A percentile compares a stretch with the other conserved stretches of the same genome.
These are phyloP conservation scores for Engystomops pustulosus DNA, from an alignment of 2,113 vertebrate species.

Conservation along the genomic window DNA sequence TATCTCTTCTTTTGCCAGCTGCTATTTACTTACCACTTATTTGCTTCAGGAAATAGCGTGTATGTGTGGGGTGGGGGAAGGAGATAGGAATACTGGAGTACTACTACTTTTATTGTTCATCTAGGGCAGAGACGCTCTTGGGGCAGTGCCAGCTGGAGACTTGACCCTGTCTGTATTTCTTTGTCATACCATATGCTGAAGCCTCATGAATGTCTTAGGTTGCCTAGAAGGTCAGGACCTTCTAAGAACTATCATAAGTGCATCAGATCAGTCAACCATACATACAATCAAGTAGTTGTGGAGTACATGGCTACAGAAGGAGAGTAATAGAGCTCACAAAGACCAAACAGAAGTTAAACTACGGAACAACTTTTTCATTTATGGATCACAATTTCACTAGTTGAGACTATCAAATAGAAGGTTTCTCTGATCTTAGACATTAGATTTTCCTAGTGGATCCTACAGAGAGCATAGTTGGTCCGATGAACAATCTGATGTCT, in stretches of 20 bases:
- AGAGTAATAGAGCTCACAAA: neutral
- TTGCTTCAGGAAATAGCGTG: neutral
- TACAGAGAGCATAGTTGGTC: neutral
- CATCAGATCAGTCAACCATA: neutral
- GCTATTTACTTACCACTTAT: constrained; percentile 5
- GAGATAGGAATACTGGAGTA: neutral
- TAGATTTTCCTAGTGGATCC: too few species aligned
- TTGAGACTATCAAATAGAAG: too few species aligned
- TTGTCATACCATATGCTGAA: constrained; percentile 12
- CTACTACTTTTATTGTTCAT: neutral
- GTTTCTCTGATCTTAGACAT: too few species aligned
- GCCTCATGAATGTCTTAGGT: neutral
- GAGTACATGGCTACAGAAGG: neutral
- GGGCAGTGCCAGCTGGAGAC: constrained; percentile 13
- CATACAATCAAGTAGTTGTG: neutral
- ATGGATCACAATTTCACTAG: too few species aligned
- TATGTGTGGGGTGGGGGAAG: neutral
- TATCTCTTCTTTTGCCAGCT: constrained; percentile 11
- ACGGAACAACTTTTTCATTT: too few species aligned
- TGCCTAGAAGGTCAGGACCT: neutral
- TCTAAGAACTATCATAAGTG: neutral
- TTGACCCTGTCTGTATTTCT: neutral
- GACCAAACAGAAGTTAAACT: too few species aligned
- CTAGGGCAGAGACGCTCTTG: neutral
- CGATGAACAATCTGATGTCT: neutral